Conservation (phyloP, 2,113 vertebrate genomes). For the Cephalopholis sonnerati region DNA sequence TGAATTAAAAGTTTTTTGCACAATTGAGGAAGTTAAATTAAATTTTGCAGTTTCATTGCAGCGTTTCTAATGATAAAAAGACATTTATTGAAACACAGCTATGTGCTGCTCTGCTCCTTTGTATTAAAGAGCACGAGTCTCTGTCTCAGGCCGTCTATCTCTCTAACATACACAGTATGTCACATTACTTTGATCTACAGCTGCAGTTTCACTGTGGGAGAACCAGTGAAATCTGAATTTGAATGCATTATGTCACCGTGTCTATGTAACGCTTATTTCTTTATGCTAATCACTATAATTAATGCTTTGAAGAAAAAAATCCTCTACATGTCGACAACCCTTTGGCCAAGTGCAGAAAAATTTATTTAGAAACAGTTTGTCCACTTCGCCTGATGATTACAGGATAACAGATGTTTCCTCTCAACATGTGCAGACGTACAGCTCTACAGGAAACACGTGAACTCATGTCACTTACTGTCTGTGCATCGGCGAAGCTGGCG, state of each 20-base stretch:
- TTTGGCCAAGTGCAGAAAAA: too few species aligned
- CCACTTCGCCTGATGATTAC: background rate
- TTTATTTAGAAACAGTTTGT: background rate
- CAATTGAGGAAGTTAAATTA: too few species aligned
- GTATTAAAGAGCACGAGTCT: background rate
- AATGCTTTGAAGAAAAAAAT: background rate
- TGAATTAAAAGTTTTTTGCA: too few species aligned
- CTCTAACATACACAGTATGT: background rate
- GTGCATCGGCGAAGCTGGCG: constrained; percentile 86
- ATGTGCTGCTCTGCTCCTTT: background rate
- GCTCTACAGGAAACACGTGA: background rate
- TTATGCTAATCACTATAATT: background rate
- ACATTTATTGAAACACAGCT: too few species aligned
- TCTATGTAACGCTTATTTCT: background rate
- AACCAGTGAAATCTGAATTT: constrained; percentile 11
- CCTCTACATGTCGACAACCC: background rate
- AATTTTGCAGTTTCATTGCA: too few species aligned
- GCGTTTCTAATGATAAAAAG: too few species aligned
- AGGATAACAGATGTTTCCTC: background rate
- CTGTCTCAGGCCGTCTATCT: background rate
- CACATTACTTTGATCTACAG: background rate
- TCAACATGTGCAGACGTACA: background rate
- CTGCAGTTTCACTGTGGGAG: background rate
- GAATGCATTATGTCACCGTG: background rate
- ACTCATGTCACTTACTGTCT: constrained; percentile 78